Evolutionary conservation across 2,888 invertebrate species (phyloP).

Genomic region (Drosophila suboccidentalis): DNA sequence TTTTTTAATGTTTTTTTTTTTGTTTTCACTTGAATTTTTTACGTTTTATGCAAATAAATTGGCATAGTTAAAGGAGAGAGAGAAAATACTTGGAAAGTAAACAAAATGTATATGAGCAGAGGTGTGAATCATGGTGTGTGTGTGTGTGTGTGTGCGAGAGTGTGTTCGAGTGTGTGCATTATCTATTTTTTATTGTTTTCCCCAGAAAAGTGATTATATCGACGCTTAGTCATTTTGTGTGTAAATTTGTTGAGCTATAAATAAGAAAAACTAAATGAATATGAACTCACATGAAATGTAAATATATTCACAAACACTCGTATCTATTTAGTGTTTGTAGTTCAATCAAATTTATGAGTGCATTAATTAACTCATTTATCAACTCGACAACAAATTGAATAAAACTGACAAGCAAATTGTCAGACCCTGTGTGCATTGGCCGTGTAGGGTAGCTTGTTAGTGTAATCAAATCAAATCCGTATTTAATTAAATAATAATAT

Average conservation of each 20-base stretch:
- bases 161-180: conserved; percentile 25
- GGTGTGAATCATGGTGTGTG: conserved; percentile 45
- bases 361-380: conserved; percentile 45
- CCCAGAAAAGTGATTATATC: conserved; percentile 45
- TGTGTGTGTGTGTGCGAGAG: neutral
- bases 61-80: conserved; percentile 34
- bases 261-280: conserved; percentile 13
- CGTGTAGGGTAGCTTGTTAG: conserved; percentile 4
- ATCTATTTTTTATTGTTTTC: conserved; percentile 39
- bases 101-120: conserved; percentile 19
- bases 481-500: conserved; percentile 18
- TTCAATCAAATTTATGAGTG: conserved; percentile 33
- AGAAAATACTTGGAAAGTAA: conserved; percentile 38
- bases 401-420: neutral
- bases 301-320: conserved; percentile 11
- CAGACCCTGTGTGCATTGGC: conserved; percentile 4
- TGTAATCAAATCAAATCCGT: conserved; percentile 1
- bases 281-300: conserved; percentile 15
- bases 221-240: conserved; percentile 48
- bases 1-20: conserved; percentile 2
- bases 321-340: conserved; percentile 2
- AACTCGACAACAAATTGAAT: conserved; percentile 15
- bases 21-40: conserved; percentile 15
- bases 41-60: conserved; percentile 51
- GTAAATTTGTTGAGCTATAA: conserved; percentile 22